Conservation (phyloP, 2,113 vertebrate species). For the Lycaon pictus region DNA sequence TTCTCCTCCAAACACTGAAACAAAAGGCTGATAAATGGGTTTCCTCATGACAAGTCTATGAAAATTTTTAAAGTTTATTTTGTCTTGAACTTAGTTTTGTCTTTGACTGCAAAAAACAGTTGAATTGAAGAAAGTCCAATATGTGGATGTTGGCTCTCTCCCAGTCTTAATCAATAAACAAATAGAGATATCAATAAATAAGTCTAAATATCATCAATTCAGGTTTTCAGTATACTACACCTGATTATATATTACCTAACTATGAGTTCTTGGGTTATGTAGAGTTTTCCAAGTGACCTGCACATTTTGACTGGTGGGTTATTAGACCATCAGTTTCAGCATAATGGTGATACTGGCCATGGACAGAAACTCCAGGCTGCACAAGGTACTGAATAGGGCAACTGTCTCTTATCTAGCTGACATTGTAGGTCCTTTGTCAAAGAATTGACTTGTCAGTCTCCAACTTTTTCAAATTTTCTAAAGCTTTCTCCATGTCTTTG, state of each 20-base stretch:
- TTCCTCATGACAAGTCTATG: neutral
- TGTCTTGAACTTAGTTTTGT: neutral
- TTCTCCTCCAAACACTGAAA: neutral
- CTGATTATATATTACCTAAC: neutral
- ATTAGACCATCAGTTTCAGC: neutral
- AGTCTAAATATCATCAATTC: neutral
- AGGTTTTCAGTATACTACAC: neutral
- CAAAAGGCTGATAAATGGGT: neutral
- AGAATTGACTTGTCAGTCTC: conserved; percentile 30
- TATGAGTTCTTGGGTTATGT: neutral
- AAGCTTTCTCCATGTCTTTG: conserved; percentile 24
- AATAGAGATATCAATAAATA: neutral
- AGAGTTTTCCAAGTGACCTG: neutral
- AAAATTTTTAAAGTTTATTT: neutral
- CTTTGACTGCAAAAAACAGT: neutral
- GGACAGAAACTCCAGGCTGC: neutral
- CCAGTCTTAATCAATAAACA: neutral
- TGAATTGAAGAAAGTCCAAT: neutral
- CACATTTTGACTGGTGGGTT: neutral
- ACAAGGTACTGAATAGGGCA: neutral
- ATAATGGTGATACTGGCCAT: neutral
- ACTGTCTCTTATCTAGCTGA: neutral
- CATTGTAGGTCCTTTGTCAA: neutral
- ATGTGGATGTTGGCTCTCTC: neutral
- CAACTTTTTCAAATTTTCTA: conserved; percentile 4